Conservation (phyloP, 2,113 vertebrate genomes). For the Seriola dumerili region DNA sequence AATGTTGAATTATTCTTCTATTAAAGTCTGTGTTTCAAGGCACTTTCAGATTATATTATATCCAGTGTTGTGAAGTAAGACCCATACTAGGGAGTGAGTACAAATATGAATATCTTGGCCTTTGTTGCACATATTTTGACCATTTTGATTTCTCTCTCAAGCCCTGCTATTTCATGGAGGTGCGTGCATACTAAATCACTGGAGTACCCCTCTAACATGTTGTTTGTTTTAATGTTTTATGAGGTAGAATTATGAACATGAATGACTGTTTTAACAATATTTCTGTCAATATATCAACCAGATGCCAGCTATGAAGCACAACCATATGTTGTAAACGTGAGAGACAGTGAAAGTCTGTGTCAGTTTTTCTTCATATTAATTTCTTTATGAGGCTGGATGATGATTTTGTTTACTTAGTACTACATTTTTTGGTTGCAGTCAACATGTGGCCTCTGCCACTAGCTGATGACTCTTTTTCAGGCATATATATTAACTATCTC, state of each 20-base stretch:
- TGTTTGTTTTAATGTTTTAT: conserved; percentile 3
- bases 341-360: neutral
- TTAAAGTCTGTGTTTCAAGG: neutral
- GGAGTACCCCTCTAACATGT: neutral
- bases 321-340: neutral
- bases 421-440: conserved; percentile 43
- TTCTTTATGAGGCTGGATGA: conserved; percentile 16
- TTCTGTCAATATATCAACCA: conserved; percentile 12
- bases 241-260: neutral
- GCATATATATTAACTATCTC: conserved; percentile 23
- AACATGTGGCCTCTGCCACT: conserved; percentile 42
- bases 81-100: neutral
- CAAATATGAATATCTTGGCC: neutral
- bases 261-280: neutral
- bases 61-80: neutral
- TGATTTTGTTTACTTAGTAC: conserved; percentile 33
- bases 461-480: conserved; percentile 52
- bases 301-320: neutral
- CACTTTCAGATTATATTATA: neutral
- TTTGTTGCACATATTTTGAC: neutral
- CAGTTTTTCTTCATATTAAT: neutral
- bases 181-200: neutral
- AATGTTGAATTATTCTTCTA: neutral
- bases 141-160: neutral
- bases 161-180: neutral